Conservation (phyloP, 2,888 invertebrate species). For the Drosophila infuscata region DNA sequence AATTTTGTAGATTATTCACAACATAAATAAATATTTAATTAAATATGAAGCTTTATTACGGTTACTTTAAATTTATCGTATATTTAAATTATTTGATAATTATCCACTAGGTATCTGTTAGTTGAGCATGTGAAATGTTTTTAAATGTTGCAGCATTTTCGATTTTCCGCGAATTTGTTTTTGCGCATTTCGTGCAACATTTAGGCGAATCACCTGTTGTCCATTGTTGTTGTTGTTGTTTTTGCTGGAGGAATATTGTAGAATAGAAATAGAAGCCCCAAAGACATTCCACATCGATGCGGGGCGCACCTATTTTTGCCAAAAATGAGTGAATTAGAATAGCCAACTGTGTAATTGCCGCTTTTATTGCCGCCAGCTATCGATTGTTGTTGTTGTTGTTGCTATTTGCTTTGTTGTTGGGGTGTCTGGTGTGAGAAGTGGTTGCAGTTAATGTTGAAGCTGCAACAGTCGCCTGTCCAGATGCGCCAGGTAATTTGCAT, state of each 20-base stretch:
- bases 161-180: constrained; percentile 70
- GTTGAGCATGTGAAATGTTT: not conserved
- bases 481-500: constrained; percentile 50
- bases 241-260: constrained; percentile 12
- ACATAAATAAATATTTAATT: not conserved
- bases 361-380: constrained; percentile 63
- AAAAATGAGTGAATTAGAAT: constrained; percentile 78
- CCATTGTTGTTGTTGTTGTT: constrained; percentile 43
- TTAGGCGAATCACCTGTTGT: constrained; percentile 78
- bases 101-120: constrained; percentile 9
- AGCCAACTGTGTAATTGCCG: constrained; percentile 76
- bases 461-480: constrained; percentile 30
- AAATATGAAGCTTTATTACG: not conserved
- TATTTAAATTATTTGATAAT: not conserved
- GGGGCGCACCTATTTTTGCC: constrained; percentile 69
- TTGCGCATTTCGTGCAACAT: constrained; percentile 77
- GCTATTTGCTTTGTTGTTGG: constrained; percentile 21
- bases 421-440: constrained; percentile 46
- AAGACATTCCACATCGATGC: constrained; percentile 53
- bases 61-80: not conserved
- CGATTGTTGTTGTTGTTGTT: constrained; percentile 35
- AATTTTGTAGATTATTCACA: not conserved
- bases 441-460: constrained; percentile 24
- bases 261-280: constrained; percentile 37
- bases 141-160: constrained; percentile 48